Evolutionary conservation across 1,140 invertebrate species (phyloP), one percentile per base, ranked within the genome.

Genomic region (Sipha flava): DNA sequence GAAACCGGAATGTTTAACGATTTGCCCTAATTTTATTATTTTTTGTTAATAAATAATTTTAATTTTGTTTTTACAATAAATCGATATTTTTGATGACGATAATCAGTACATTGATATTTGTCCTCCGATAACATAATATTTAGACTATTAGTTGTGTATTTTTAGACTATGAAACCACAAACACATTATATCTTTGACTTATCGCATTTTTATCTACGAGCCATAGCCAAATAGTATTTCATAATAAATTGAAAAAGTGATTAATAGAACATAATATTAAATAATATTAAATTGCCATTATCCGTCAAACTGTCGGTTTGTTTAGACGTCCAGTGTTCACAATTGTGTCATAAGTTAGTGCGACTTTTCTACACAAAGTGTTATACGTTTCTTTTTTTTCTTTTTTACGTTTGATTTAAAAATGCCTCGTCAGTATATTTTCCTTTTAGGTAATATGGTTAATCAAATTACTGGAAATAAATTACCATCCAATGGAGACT

Each of bases 391-490:
- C n/a, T n/a, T 26, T 5, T 57, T 29, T 57, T 57, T 14, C 21
- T 10, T 0, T 16, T 57, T 57, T 57, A 57, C 23, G 54, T 5
- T 57, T 57, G 23, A 29, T 57, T 29, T 29, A 57, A 29, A 57
- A 57, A 29, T 57, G 23, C 5, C 21, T 0, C 49, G 49, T 54
- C 49, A 57, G 29, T 0, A 29, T 57, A 57, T 57, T 57, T 57
- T 57, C 54, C 23, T 57, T 29, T 29, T 57, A 57, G 54, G 54
- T 29, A 29, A 57, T 57, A 16, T 57, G 1, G 12, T 5, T 14
- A 57, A 75, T 75, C 72, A 81, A 73, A 80, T 81, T 47, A 54
- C 49, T 79, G 80, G 80, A 54, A 82, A 73, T 81, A 81, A 81
- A 66, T 79, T 81, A 47, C 81, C 81, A 26, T 81, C 80, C 29